phyloP scores from a whole-genome alignment of 2,888 invertebrate species.

The Scotopteryx bipunctaria region DNA sequence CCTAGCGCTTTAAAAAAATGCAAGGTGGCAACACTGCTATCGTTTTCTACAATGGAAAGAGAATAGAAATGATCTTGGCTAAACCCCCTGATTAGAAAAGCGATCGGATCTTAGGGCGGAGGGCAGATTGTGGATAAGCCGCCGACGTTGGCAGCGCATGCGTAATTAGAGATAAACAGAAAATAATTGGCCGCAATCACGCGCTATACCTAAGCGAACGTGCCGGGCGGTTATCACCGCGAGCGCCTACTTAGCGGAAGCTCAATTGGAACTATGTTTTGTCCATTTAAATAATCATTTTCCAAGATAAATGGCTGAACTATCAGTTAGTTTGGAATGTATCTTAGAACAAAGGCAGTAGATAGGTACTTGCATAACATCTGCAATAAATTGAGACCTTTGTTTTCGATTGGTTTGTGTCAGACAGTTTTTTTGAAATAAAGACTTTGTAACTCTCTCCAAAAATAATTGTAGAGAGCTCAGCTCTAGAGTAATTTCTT shows the following conservation, averaged over 20 bases:
- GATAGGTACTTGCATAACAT: not conserved
- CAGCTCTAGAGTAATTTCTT: constrained; percentile 7
- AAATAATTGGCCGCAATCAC: constrained; percentile 83
- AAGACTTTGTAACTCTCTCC: not conserved
- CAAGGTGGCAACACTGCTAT: too few relatives aligned
- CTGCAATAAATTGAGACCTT: not conserved
- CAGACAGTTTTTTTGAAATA: not conserved
- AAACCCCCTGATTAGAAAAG: constrained; percentile 77
- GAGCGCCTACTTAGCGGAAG: constrained; percentile 53
- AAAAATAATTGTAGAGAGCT: constrained; percentile 5
- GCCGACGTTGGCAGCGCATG: constrained; percentile 78
- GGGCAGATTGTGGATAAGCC: constrained; percentile 79
- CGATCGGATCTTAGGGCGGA: constrained; percentile 79
- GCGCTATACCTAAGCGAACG: constrained; percentile 65
- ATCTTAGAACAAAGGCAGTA: not conserved
- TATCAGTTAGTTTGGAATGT: not conserved
- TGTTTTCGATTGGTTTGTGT: not conserved
- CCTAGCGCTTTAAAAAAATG: too few relatives aligned
- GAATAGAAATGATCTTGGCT: too few relatives aligned
- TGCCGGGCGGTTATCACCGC: constrained; percentile 51
- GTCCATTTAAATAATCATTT: constrained; percentile 37
- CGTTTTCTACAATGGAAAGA: too few relatives aligned
- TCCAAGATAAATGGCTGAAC: constrained; percentile 1
- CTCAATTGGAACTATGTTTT: constrained; percentile 33
- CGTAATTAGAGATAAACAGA: constrained; percentile 83